A percentile compares a stretch with the other conserved stretches of the same genome.
These are phyloP conservation scores for Drosophila willistoni DNA, from an alignment of 1,140 invertebrate species.

Conservation along the genomic window DNA sequence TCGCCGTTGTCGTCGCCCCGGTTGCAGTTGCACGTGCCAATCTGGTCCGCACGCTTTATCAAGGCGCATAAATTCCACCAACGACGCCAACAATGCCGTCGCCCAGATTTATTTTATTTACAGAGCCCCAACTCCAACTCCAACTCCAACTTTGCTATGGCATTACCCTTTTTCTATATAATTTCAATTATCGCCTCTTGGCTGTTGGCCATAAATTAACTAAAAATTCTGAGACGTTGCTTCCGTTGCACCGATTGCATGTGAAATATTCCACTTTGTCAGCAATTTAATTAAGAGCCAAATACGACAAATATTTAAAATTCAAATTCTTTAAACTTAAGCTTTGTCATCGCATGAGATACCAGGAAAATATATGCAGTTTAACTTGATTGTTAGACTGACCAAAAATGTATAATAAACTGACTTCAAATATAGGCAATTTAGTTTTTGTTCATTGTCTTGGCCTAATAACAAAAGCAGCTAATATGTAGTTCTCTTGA, in stretches of 20 bases:
- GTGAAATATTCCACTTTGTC: slow-evolving; percentile 53
- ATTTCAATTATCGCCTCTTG: slow-evolving; percentile 80
- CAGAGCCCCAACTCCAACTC: slow-evolving; percentile 24
- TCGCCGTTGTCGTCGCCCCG: slow-evolving; percentile 44
- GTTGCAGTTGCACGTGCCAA: slow-evolving; percentile 71
- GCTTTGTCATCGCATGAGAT: not conserved
- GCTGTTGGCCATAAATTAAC: slow-evolving; percentile 74
- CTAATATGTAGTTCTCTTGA: too few relatives aligned
- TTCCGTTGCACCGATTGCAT: slow-evolving; percentile 60
- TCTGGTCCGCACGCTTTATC: slow-evolving; percentile 51
- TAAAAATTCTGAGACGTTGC: slow-evolving; percentile 51
- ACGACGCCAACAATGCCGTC: slow-evolving; percentile 46
- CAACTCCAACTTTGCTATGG: slow-evolving; percentile 18
- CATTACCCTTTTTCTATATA: slow-evolving; percentile 44
- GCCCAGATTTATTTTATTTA: slow-evolving; percentile 79
- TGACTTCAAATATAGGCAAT: not conserved
- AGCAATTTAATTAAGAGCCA: slow-evolving; percentile 68
- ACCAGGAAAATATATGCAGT: not conserved
- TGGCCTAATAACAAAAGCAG: too few relatives aligned
- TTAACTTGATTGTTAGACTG: not conserved
- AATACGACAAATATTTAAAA: slow-evolving; percentile 23
- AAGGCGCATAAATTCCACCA: slow-evolving; percentile 63
- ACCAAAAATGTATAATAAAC: not conserved
- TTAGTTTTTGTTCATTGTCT: too few relatives aligned
- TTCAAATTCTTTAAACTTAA: slow-evolving; percentile 40